These are phyloP conservation scores for Drosophila pullipes DNA, from an alignment of 2,888 invertebrate genomes.

Conservation along the genomic window DNA sequence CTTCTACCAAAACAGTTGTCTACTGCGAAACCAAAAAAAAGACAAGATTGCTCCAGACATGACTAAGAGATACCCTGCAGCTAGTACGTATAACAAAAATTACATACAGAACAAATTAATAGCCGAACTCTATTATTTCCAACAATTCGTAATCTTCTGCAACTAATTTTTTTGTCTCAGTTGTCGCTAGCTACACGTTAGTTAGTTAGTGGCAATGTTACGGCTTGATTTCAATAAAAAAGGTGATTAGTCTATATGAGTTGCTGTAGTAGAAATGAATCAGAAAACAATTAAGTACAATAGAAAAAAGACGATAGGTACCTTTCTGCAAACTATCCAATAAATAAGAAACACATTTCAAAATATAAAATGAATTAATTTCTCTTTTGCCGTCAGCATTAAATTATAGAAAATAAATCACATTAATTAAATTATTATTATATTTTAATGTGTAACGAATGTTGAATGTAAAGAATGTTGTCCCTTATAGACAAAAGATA, in stretches of 20 bases:
- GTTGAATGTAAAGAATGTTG: background rate
- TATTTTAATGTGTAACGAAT: no score
- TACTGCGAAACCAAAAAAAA: background rate
- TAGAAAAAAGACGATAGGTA: background rate
- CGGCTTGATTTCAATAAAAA: background rate
- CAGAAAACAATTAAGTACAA: background rate
- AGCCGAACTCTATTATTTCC: no score
- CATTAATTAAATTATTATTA: no score
- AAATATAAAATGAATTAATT: background rate
- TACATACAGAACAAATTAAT: background rate
- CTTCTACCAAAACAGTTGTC: conserved; percentile 47
- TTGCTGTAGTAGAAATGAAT: background rate
- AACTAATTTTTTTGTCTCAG: no score
- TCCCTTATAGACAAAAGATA: background rate
- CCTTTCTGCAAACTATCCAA: background rate
- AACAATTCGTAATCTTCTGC: no score
- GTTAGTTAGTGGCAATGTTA: background rate
- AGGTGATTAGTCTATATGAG: background rate
- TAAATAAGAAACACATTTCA: background rate
- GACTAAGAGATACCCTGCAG: background rate
- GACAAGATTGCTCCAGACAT: background rate
- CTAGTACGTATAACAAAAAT: background rate
- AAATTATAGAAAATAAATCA: background rate
- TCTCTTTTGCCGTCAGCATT: background rate
- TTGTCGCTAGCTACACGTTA: no score